Base-by-base conservation (phyloP, 2,888 invertebrate genomes). In the Luffia ferchaultella region DNA sequence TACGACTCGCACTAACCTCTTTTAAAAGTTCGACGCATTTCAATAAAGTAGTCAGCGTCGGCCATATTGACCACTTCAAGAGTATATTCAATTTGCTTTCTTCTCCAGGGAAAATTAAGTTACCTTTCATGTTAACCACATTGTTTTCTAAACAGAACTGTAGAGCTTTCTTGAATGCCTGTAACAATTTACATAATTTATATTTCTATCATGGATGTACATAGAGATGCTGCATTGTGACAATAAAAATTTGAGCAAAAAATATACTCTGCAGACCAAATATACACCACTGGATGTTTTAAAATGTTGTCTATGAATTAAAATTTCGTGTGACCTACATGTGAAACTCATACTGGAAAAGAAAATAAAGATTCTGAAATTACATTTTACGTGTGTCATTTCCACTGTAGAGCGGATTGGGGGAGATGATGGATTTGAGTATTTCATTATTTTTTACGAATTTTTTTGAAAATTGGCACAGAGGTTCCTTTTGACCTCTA, bases 31-130 rank as follows among this genome's bases (percentile, higher is more conserved):
- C 65, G 1, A 62, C 59, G 50, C 73, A 75, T 2, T 61, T 62
- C 20, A 58, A 72, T 55, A 90, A 80, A 1, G 89, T 87, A 52
- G 84, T 84, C 47, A 90, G 80, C 51, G 90, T 89, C 46, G 90
- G 92, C 62, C 87, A 83, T 46, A 89, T 69, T 18, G 89, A 68
- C 64, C 89, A 89, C 43, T 84, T 75, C 48, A 93, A 72, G 41
- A 92, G 64, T 18, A 71, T 65, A 59, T 79, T 78, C 42, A 88
- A 62, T 59, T 82, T 84, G 12, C 59, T 59, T 55, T 86, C 85
- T 1, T 65, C 62, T 49, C 84, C 78, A 30, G 76, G 58, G 46
- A 86, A 68, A 2, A 73, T 65, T 54, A 84, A 83, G 40, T 85
- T 83, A 1, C 70, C 73, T 1, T 52, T 49, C 0, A 45, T 3